These are phyloP conservation scores for Matsumurasca onukii DNA, from an alignment of 1,140 invertebrate genomes.

Conservation along the genomic window DNA sequence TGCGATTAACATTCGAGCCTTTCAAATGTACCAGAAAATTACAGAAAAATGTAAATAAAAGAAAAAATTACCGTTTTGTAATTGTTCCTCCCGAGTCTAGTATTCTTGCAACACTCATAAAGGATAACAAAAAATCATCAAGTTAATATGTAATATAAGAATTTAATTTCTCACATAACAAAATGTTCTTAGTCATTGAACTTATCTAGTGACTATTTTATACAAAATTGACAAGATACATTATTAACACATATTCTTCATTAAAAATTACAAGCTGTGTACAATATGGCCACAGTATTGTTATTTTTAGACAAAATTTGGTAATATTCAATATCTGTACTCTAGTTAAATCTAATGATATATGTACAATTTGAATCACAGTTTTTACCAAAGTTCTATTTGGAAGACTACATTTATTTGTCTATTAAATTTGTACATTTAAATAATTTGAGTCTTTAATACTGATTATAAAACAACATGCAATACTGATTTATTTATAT, in stretches of 20 bases:
- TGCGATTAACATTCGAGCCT: too few relatives aligned
- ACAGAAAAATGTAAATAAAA: too few relatives aligned
- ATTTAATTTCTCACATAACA: constrained; percentile 25
- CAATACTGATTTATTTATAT: not conserved
- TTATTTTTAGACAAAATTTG: constrained; percentile 18
- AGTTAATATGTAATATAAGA: too few relatives aligned
- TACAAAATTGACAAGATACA: constrained; percentile 12
- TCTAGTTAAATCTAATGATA: constrained; percentile 12
- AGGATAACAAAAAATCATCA: too few relatives aligned
- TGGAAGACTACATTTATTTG: constrained; percentile 25
- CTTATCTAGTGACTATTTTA: constrained; percentile 30
- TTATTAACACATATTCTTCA: constrained; percentile 25
- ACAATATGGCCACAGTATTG: constrained; percentile 9
- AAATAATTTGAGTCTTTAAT: not conserved
- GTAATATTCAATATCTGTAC: too few relatives aligned
- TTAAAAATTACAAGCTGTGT: constrained; percentile 27
- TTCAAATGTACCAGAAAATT: too few relatives aligned
- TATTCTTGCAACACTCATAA: too few relatives aligned
- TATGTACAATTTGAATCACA: constrained; percentile 26
- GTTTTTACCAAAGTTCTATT: constrained; percentile 17
- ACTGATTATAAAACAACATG: not conserved
- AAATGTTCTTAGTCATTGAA: constrained; percentile 7
- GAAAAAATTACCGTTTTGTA: too few relatives aligned
- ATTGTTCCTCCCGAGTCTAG: too few relatives aligned
- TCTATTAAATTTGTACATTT: constrained; percentile 12